Percentiles rank a stretch among this genome's conserved stretches.
Evolutionary conservation across 1,140 invertebrate genomes (phyloP).

Genomic region (Drosophila fuyamai): DNA sequence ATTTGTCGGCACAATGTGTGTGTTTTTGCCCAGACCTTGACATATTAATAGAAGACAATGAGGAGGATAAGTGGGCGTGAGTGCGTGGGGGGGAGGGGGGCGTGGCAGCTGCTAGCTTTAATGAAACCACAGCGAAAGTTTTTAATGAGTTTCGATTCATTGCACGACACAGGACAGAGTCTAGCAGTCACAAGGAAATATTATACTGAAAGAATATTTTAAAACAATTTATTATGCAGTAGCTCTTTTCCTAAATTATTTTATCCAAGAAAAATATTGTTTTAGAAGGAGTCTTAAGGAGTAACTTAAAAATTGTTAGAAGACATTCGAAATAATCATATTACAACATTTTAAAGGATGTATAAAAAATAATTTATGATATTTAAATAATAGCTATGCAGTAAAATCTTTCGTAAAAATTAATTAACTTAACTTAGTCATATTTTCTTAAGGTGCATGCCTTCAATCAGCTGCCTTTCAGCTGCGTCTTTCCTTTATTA

Average conservation of each 20-base stretch:
- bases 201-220: not conserved
- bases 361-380: too few species aligned
- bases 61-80: not conserved
- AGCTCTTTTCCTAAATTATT: too few species aligned
- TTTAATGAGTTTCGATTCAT: constrained; percentile 83
- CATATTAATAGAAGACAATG: constrained; percentile 50
- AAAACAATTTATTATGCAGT: too few species aligned
- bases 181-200: not conserved
- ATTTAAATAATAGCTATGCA: too few species aligned
- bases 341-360: too few species aligned
- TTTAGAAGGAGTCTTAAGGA: too few species aligned
- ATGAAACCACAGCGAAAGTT: constrained; percentile 74
- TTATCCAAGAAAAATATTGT: too few species aligned
- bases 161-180: constrained; percentile 46
- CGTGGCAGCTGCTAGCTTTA: constrained; percentile 54
- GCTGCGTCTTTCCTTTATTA: constrained; percentile 62
- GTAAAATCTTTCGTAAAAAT: too few species aligned
- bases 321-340: too few species aligned
- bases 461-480: constrained; percentile 47
- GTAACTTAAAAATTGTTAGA: too few species aligned
- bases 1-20: constrained; percentile 70
- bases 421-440: too few species aligned
- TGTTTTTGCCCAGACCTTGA: constrained; percentile 25
- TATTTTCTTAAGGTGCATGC: constrained; percentile 6
- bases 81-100: constrained; percentile 3